A percentile compares a stretch with the other conserved stretches of the same genome.
These are phyloP conservation scores for Alviniconcha strummeri DNA, from an alignment of 2,888 invertebrate species.

Conservation along the genomic window DNA sequence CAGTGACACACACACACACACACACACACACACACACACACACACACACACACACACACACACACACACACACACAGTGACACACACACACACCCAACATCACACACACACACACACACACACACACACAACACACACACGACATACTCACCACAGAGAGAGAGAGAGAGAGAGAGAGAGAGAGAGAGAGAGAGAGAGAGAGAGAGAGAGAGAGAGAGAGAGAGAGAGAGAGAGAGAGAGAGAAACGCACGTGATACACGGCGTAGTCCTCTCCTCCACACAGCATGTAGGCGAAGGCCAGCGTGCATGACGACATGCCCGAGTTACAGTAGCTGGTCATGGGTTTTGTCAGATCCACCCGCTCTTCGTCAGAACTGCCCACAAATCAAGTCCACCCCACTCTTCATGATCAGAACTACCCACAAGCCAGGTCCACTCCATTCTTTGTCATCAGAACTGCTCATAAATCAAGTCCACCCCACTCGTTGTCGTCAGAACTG, in stretches of 20 bases:
- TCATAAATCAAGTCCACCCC: too few species aligned
- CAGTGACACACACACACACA: conserved; percentile 22
- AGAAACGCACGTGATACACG: conserved; percentile 59
- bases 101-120: too few species aligned
- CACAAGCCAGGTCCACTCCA: too few species aligned
- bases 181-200: neutral
- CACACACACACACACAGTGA: neutral
- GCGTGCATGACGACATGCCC: conserved; percentile 60
- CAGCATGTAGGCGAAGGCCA: conserved; percentile 52
- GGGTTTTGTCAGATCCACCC: conserved; percentile 50
- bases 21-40: conserved; percentile 18
- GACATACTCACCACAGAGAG: too few species aligned
- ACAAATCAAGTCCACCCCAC: too few species aligned
- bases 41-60: neutral
- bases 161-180: neutral
- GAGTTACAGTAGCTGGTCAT: conserved; percentile 54
- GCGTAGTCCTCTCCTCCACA: conserved; percentile 49
- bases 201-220: neutral
- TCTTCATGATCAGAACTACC: too few species aligned
- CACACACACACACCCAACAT: too few species aligned
- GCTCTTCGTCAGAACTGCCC: conserved; percentile 9
- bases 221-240: conserved; percentile 11
- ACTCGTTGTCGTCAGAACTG: too few species aligned
- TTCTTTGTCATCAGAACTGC: too few species aligned
- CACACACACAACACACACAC: too few species aligned